Evolutionary conservation across 2,797 vertebrate species (phyloP).

Genomic region (Trichosurus vulpecula): DNA sequence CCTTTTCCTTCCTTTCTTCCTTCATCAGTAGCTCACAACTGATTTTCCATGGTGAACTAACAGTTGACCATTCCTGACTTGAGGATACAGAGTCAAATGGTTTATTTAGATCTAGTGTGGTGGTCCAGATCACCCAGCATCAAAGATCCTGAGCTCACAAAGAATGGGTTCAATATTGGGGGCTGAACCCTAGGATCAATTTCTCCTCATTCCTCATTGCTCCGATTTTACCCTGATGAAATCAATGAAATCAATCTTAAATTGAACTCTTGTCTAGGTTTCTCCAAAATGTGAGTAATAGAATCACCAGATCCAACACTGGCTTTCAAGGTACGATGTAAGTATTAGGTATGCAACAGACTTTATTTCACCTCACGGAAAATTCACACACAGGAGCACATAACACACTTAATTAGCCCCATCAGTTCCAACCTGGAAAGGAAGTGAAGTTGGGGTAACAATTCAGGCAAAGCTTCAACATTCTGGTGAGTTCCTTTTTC

Average conservation of each 20-base stretch:
- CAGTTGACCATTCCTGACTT: background rate
- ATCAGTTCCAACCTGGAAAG: background rate
- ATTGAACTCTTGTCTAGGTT: background rate
- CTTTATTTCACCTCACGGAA: too few relatives aligned
- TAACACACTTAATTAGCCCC: too few relatives aligned
- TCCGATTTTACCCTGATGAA: background rate
- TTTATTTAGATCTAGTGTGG: background rate
- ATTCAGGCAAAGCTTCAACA: background rate
- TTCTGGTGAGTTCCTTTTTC: background rate
- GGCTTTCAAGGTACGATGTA: too few relatives aligned
- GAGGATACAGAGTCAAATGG: background rate
- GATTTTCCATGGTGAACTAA: background rate
- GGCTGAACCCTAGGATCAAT: background rate
- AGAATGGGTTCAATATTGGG: background rate
- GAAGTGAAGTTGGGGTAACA: background rate
- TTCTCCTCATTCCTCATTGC: background rate
- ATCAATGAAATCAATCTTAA: background rate
- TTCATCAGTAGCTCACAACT: background rate
- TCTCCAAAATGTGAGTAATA: background rate
- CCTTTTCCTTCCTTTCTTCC: background rate
- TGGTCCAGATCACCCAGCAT: background rate
- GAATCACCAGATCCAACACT: background rate
- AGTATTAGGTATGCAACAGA: too few relatives aligned
- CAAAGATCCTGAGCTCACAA: background rate
- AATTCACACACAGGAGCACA: too few relatives aligned